Evolutionary conservation across 2,888 invertebrate species (phyloP).

Genomic region (Drosophila kambysellisi): DNA sequence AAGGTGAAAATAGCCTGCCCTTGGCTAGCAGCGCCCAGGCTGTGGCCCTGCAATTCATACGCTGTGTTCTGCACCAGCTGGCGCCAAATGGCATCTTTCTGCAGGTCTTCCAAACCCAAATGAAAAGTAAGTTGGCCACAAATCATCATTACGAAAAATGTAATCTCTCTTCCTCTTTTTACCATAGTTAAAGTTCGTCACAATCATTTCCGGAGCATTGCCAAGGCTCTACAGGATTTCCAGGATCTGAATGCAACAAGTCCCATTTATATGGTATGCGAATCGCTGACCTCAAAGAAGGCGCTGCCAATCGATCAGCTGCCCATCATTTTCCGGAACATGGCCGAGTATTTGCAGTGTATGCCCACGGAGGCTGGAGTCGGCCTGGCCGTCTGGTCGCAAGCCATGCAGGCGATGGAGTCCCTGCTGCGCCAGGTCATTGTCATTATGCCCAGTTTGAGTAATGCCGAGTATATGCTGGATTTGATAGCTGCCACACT

Average conservation of each 20-base stretch:
- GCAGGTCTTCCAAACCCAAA: constrained; percentile 96
- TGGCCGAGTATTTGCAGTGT: constrained; percentile 97
- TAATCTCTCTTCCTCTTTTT: background rate
- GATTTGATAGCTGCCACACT: constrained; percentile 92
- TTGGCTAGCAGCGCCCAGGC: constrained; percentile 97
- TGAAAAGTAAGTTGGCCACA: constrained; percentile 88
- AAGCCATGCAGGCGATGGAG: constrained; percentile 94
- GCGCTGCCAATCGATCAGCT: constrained; percentile 90
- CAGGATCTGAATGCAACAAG: constrained; percentile 97
- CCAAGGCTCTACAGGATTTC: constrained; percentile 97
- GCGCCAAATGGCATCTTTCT: constrained; percentile 98
- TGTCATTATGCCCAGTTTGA: constrained; percentile 89
- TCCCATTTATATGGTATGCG: constrained; percentile 93
- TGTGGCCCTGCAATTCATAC: constrained; percentile 98
- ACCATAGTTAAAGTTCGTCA: constrained; percentile 86
- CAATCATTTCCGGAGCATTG: constrained; percentile 97
- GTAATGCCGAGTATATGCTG: constrained; percentile 90
- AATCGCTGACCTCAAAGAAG: constrained; percentile 92
- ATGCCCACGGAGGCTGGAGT: constrained; percentile 92
- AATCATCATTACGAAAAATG: background rate
- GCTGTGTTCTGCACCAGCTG: constrained; percentile 98
- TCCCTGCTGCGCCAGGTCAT: constrained; percentile 92
- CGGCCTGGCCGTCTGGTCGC: constrained; percentile 91
- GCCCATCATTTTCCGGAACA: constrained; percentile 93
- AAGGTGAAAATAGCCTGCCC: constrained; percentile 93